Evolutionary conservation across 2,888 invertebrate genomes (phyloP).

Genomic region (Arrhopalites spinosus): DNA sequence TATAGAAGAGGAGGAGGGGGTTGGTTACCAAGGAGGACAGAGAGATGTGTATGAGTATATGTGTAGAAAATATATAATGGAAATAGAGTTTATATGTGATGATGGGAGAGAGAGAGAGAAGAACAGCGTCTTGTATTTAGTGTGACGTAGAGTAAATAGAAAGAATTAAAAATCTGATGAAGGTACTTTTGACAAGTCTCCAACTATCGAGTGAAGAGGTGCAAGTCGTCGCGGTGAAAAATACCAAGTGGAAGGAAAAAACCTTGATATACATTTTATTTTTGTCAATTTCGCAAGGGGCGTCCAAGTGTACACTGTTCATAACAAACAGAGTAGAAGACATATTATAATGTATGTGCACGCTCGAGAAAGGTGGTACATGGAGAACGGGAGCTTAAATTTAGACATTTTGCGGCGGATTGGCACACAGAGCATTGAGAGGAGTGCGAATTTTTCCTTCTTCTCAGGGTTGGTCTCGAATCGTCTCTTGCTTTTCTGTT

Average conservation of each 20-base stretch:
- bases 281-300: conserved; percentile 48
- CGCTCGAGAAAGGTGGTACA: conserved; percentile 31
- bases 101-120: background rate
- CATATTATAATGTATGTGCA: conserved; percentile 19
- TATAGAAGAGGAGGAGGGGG: background rate
- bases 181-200: conserved; percentile 44
- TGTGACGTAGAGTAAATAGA: conserved; percentile 36
- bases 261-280: conserved; percentile 54
- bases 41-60: background rate
- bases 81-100: background rate
- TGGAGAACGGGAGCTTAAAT: conserved; percentile 45
- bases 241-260: conserved; percentile 47
- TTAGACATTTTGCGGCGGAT: conserved; percentile 52
- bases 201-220: conserved; percentile 43
- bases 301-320: conserved; percentile 32
- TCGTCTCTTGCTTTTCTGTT: conserved; percentile 47
- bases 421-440: conserved; percentile 43
- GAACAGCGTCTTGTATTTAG: conserved; percentile 22
- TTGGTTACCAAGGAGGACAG: too few relatives aligned
- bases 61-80: background rate
- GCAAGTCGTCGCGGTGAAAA: conserved; percentile 37
- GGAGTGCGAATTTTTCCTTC: conserved; percentile 47
- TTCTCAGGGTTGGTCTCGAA: conserved; percentile 43
- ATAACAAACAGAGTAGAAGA: conserved; percentile 25
- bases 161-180: conserved; percentile 38